A percentile compares a stretch with the other conserved stretches of the same genome.
Conservation (phyloP, 2,113 vertebrate species). For the Apodemus sylvaticus region DNA sequence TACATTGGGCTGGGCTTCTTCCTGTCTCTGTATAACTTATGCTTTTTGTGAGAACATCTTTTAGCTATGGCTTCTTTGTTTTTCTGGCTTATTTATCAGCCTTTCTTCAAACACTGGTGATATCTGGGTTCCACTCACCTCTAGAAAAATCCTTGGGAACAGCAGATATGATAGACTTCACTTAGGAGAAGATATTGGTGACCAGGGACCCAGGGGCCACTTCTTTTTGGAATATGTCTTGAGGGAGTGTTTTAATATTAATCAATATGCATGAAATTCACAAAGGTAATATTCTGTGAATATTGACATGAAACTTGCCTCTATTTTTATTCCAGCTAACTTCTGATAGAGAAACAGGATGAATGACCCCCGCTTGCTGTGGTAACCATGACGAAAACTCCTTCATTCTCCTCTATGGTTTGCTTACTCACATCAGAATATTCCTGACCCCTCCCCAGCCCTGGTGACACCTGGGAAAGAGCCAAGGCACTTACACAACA, state of each 20-base stretch:
- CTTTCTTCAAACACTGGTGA: neutral
- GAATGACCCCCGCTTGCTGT: neutral
- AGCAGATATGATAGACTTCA: neutral
- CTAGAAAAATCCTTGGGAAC: neutral
- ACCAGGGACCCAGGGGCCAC: neutral
- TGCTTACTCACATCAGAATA: neutral
- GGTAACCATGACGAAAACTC: neutral
- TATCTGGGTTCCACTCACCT: neutral
- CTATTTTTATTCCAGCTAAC: conserved; percentile 22
- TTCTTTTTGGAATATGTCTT: neutral
- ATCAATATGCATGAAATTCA: conserved; percentile 11
- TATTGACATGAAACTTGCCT: neutral
- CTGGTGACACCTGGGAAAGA: neutral
- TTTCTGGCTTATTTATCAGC: neutral
- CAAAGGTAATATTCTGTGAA: conserved; percentile 3
- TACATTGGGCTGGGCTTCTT: neutral
- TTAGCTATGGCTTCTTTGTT: conserved; percentile 13
- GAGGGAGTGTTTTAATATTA: neutral
- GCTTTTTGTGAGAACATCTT: neutral
- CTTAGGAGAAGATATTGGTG: neutral
- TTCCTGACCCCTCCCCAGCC: neutral
- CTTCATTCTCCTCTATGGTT: neutral
- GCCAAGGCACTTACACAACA: neutral
- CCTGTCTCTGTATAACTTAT: neutral
- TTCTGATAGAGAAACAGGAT: neutral